Base-by-base conservation (phyloP, 1,140 invertebrate species). In the Rhopalosiphum maidis region DNA sequence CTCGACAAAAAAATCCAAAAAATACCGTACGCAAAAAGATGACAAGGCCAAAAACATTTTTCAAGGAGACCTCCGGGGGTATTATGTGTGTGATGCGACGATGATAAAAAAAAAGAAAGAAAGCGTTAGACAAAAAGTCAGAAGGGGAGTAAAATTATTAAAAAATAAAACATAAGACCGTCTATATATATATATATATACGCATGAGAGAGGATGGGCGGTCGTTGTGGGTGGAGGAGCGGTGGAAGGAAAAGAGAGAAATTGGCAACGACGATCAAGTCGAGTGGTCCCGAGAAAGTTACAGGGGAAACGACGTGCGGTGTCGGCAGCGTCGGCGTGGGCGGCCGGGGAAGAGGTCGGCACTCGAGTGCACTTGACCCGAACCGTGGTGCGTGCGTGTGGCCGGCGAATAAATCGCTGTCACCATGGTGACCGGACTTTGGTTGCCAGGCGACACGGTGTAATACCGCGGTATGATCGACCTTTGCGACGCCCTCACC, bases 401-500 rank as follows among this genome's bases (percentile, higher is more conserved):
- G 91, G 91, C 82, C 91, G 82, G 82, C 91, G 91, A 93, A 93
- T 93, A 93, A 93, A 93, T 93, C 91, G 91, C 91, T 86, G 91
- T 93, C 91, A 85, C 91, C 82, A 93, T 93, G 91, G 91, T 93
- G 91, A 93, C 91, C 91, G 82, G 91, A 85, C 68, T 93, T 54
- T 22, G 91, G 91, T 93, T 93, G 91, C 91, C 91, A 93, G 91
- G 91, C 77, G 91, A 93, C 91, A 86, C 91, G 48, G 91, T 55
- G 48, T 93, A 85, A 93, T 55, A 37, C 82, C 82, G 51, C 48
- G 91, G 46, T 85, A 35, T 85, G 82, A 93, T 93, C 91, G 91
- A 93, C 91, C 91, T 93, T 93, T 93, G 91, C 91, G 91, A 93
- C 91, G 91, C 77, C 91, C 82, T 93, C 91, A 93, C 91, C 77